phyloP scores from a whole-genome alignment of 2,113 vertebrate genomes.

The Psettodes erumei region DNA sequence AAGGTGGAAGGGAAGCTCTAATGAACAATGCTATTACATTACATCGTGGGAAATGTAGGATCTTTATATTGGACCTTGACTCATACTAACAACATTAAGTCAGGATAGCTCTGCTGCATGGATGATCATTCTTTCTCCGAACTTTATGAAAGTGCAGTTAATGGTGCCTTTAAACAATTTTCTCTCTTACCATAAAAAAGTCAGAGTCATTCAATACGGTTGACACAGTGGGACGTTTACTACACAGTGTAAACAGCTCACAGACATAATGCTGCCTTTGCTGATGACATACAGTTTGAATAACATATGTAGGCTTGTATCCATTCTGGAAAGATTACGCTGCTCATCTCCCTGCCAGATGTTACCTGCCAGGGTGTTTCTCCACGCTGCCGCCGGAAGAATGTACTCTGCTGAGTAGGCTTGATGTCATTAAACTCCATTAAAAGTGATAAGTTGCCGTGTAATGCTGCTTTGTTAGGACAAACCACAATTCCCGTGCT shows the following conservation, averaged over 20 bases:
- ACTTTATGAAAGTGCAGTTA: not conserved
- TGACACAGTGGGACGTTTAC: not conserved
- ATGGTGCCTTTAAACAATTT: not conserved
- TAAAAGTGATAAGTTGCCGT: slow-evolving; percentile 45
- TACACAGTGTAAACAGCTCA: not conserved
- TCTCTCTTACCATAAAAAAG: not conserved
- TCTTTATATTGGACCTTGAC: not conserved
- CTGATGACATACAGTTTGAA: not conserved
- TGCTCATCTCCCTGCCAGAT: slow-evolving; percentile 2
- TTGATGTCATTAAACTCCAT: slow-evolving; percentile 39
- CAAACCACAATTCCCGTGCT: slow-evolving; percentile 19
- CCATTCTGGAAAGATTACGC: not conserved
- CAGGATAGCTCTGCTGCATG: not conserved
- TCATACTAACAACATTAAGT: not conserved
- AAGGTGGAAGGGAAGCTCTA: not conserved
- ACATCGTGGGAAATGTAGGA: not conserved
- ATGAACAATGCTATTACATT: not conserved
- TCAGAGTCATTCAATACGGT: not conserved
- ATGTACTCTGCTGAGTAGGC: slow-evolving; percentile 21
- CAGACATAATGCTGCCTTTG: not conserved
- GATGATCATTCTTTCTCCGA: not conserved
- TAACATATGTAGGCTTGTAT: not conserved
- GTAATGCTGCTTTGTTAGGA: slow-evolving; percentile 7
- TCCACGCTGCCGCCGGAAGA: not conserved
- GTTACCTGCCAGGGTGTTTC: not conserved